Conservation (phyloP, 2,113 vertebrate genomes). For the Anoura caudifer region DNA sequence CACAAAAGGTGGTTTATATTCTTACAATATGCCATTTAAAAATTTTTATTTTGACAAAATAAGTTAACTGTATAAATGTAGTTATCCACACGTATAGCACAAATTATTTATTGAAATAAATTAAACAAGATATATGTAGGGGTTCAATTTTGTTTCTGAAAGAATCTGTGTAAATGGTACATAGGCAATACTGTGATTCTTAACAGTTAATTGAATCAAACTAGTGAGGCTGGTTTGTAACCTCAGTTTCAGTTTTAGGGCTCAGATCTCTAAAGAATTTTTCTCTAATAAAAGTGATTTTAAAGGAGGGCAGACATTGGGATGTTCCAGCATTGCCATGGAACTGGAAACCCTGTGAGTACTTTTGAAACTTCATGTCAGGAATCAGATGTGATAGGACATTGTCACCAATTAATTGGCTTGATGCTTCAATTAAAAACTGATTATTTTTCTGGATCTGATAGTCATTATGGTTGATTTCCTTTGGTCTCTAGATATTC, state of each 20-base stretch:
- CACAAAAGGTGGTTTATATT: not conserved
- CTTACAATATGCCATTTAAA: conserved; percentile 4
- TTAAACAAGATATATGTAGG: not conserved
- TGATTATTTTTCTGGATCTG: conserved; percentile 62
- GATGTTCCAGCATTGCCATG: not conserved
- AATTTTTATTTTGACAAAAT: not conserved
- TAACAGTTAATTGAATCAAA: conserved; percentile 26
- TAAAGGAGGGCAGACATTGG: conserved; percentile 7
- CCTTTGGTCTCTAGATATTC: conserved; percentile 74
- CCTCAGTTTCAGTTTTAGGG: conserved; percentile 34
- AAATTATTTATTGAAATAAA: not conserved
- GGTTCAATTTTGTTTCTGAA: conserved; percentile 58
- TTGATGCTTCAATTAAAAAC: conserved; percentile 63
- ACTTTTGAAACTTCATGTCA: conserved; percentile 63
- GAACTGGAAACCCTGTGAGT: conserved; percentile 34
- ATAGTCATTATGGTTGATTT: conserved; percentile 62
- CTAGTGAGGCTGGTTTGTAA: conserved; percentile 15
- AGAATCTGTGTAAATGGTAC: not conserved
- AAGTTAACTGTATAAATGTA: not conserved
- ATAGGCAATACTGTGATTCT: fast-evolving
- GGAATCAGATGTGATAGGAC: conserved; percentile 45
- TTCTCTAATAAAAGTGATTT: conserved; percentile 54
- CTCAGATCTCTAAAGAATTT: conserved; percentile 28
- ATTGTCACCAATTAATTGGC: conserved; percentile 58
- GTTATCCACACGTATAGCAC: not conserved